Evolutionary conservation across 2,888 invertebrate species (phyloP).

Genomic region (Phragmatobia fuliginosa): DNA sequence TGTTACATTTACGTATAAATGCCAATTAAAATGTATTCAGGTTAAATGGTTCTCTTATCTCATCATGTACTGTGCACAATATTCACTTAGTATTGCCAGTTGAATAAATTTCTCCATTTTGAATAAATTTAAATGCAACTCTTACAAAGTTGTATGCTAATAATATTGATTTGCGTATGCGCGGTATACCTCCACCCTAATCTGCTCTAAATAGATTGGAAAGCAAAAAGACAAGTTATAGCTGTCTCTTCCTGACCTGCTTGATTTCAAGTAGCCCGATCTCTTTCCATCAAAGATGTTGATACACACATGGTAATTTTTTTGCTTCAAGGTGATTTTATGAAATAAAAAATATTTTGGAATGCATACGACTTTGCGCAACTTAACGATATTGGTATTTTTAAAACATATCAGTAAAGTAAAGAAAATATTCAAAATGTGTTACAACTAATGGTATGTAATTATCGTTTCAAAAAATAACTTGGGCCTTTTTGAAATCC

Average conservation of each 20-base stretch:
- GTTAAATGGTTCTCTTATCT: slow-evolving; percentile 11
- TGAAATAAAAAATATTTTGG: not conserved
- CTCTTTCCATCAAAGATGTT: slow-evolving; percentile 28
- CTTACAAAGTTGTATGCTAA: slow-evolving; percentile 16
- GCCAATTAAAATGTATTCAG: slow-evolving; percentile 24
- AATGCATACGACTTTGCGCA: not conserved
- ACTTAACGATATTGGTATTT: not conserved
- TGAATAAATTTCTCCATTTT: not conserved
- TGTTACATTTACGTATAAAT: not conserved
- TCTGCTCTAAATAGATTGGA: slow-evolving; percentile 32
- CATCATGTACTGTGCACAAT: not conserved
- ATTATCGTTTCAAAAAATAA: not conserved
- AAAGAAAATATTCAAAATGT: not conserved
- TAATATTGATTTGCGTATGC: slow-evolving; percentile 10
- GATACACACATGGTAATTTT: slow-evolving; percentile 31
- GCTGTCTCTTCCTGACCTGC: slow-evolving; percentile 22
- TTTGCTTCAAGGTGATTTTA: not conserved
- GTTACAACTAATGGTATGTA: not conserved
- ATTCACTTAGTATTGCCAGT: not conserved
- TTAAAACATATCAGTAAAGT: not conserved
- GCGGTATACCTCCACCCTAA: slow-evolving; percentile 40
- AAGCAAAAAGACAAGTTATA: slow-evolving; percentile 33
- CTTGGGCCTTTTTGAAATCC: not conserved
- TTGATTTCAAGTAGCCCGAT: slow-evolving; percentile 11
- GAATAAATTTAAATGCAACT: slow-evolving; percentile 13